phyloP scores from a whole-genome alignment of 2,113 vertebrate species.

The Entomyzon cyanotis region DNA sequence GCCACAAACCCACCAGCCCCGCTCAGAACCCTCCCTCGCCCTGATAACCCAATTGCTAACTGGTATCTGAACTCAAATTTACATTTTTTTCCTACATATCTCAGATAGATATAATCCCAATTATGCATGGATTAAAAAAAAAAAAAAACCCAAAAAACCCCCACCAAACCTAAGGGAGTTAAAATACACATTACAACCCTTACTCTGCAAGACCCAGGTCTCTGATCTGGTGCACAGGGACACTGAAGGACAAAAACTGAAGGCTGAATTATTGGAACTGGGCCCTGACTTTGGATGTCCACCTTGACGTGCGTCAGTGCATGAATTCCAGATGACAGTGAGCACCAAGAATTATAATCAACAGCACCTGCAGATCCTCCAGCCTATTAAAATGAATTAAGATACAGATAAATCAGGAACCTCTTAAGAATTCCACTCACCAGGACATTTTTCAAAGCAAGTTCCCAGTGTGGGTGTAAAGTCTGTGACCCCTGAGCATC shows the following conservation, averaged over 20 bases:
- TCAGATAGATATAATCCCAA: neutral
- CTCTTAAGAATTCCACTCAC: slow-evolving; percentile 12
- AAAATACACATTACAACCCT: neutral
- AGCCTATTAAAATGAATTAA: slow-evolving; percentile 45
- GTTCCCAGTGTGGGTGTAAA: neutral
- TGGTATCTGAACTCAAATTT: neutral
- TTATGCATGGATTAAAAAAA: neutral
- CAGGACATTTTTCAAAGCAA: neutral
- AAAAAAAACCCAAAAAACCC: no score
- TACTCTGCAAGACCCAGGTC: neutral
- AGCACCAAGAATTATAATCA: slow-evolving; percentile 39
- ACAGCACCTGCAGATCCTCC: slow-evolving; percentile 23
- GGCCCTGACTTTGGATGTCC: slow-evolving; percentile 32
- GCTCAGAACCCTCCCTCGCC: neutral
- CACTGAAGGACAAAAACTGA: neutral
- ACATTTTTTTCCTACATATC: neutral
- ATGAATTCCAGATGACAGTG: slow-evolving; percentile 1
- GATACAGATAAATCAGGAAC: slow-evolving; percentile 33
- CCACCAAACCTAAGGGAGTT: neutral
- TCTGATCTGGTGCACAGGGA: neutral
- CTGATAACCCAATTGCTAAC: neutral
- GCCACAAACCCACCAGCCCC: neutral
- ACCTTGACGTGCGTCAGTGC: neutral
- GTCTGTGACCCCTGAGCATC: neutral
- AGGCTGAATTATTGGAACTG: slow-evolving; percentile 17